Percentiles rank a stretch among this genome's conserved stretches.
These are phyloP conservation scores for Osmoderma eremita DNA, from an alignment of 2,888 invertebrate genomes.

Conservation along the genomic window DNA sequence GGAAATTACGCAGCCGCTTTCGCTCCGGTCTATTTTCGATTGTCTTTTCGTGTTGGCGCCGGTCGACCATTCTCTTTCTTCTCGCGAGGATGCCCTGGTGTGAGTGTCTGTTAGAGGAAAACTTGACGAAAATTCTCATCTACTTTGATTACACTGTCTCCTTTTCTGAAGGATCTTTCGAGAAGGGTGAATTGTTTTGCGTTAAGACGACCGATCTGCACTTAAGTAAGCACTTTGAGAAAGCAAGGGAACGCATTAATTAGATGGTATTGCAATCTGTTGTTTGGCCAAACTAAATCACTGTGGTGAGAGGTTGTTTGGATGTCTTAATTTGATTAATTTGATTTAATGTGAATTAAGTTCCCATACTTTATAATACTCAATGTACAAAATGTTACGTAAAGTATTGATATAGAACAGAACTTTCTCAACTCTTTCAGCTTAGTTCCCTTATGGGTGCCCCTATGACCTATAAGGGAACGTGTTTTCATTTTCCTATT, in stretches of 20 bases:
- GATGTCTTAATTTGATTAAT: too few relatives aligned
- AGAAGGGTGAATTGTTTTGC: conserved; percentile 16
- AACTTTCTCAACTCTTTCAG: too few relatives aligned
- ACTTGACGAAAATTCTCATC: conserved; percentile 11
- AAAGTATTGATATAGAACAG: too few relatives aligned
- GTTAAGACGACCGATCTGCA: conserved; percentile 1
- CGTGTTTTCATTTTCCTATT: too few relatives aligned
- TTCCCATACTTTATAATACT: too few relatives aligned
- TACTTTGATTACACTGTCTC: conserved; percentile 20
- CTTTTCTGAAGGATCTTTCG: conserved; percentile 6
- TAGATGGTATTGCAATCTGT: too few relatives aligned
- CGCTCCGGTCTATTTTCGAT: background rate
- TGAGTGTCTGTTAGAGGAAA: conserved; percentile 16
- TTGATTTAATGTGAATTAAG: too few relatives aligned
- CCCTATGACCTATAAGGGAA: too few relatives aligned
- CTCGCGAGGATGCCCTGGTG: background rate
- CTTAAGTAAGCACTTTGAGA: conserved; percentile 1
- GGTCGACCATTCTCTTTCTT: background rate
- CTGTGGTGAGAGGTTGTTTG: too few relatives aligned
- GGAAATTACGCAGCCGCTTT: conserved; percentile 6
- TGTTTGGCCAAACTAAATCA: too few relatives aligned
- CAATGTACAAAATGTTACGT: too few relatives aligned
- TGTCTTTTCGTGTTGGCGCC: conserved; percentile 19
- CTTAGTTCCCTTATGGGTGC: too few relatives aligned
- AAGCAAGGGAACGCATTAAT: background rate